A percentile compares a stretch with the other conserved stretches of the same genome.
Conservation (phyloP, 2,113 vertebrate genomes). For the Zosterops pallidus region DNA sequence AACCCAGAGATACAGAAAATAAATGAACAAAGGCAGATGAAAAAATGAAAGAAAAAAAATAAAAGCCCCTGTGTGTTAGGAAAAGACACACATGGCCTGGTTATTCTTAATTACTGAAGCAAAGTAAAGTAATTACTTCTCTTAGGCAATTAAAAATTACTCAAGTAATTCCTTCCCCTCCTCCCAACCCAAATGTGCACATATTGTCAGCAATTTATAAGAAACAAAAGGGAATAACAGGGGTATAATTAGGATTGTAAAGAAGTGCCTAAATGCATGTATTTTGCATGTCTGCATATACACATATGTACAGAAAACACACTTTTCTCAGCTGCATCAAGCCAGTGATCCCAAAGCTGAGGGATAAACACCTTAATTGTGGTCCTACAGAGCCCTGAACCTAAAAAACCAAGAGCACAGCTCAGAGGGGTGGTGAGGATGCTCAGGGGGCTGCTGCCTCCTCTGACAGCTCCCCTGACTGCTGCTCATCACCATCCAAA, state of each 20-base stretch:
- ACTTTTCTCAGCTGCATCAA: neutral
- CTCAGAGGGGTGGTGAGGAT: neutral
- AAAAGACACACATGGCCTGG: conserved; percentile 34
- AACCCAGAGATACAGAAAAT: neutral
- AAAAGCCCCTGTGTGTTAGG: neutral
- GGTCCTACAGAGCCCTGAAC: neutral
- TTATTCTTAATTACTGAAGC: conserved; percentile 64
- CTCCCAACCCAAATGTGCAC: conserved; percentile 21
- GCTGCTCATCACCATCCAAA: neutral
- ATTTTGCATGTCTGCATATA: neutral
- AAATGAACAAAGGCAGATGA: neutral
- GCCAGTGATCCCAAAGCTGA: neutral
- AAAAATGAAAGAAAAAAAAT: neutral
- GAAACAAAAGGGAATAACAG: conserved; percentile 34
- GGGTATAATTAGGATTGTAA: neutral
- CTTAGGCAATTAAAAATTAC: conserved; percentile 58
- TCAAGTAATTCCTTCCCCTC: conserved; percentile 32
- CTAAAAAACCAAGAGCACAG: neutral
- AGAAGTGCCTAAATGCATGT: neutral
- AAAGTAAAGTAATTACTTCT: conserved; percentile 63
- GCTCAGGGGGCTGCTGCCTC: neutral
- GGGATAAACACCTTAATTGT: rapidly evolving
- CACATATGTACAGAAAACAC: neutral
- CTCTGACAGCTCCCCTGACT: neutral
- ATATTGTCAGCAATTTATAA: conserved; percentile 13